These are phyloP conservation scores for Natrix natrix DNA, from an alignment of 2,797 vertebrate genomes.

Conservation along the genomic window DNA sequence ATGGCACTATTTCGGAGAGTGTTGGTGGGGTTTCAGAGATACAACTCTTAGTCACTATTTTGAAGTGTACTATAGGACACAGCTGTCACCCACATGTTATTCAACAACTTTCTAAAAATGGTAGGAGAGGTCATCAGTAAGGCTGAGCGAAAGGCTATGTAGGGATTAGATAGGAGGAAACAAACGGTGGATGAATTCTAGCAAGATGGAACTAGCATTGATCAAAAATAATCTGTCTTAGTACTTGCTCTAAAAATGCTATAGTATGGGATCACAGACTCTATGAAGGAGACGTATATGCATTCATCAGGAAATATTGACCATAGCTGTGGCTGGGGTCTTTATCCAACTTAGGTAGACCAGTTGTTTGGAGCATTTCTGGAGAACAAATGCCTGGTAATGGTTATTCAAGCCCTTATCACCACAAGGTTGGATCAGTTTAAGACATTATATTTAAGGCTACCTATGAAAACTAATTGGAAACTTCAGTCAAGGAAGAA, in stretches of 20 bases:
- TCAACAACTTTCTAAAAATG: not conserved
- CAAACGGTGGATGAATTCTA: not conserved
- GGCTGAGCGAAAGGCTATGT: not conserved
- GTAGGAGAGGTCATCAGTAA: not conserved
- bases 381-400: not conserved
- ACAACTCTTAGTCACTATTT: not conserved
- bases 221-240: not conserved
- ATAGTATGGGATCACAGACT: not conserved
- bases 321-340: not conserved
- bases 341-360: not conserved
- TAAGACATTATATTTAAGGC: not conserved
- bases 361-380: not conserved
- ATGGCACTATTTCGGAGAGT: not conserved
- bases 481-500: not conserved
- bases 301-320: not conserved
- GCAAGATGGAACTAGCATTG: not conserved
- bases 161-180: not conserved
- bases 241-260: not conserved
- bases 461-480: not conserved
- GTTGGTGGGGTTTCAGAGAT: not conserved
- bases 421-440: not conserved
- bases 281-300: not conserved
- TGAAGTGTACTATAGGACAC: not conserved
- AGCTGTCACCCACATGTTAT: not conserved
- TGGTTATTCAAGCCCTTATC: not conserved